Percentiles rank a stretch among this genome's conserved stretches.
Conservation (phyloP, 2,797 vertebrate species). For the Eulemur coronatus region DNA sequence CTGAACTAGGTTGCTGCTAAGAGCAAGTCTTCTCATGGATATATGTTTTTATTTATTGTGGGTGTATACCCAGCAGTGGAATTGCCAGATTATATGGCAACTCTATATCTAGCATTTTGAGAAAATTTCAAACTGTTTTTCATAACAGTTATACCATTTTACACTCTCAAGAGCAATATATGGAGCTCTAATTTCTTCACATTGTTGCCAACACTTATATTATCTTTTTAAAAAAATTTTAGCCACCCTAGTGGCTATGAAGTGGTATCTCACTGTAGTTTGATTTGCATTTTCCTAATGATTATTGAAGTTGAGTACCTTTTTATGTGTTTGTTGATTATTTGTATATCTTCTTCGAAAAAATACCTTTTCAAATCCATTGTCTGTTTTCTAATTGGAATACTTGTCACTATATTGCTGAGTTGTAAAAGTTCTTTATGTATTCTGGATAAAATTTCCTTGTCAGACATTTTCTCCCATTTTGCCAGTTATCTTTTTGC, state of each 20-base stretch:
- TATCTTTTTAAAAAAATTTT: neutral
- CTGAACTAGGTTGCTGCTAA: conserved; percentile 54
- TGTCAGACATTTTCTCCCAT: neutral
- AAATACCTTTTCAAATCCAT: neutral
- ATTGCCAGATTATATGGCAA: neutral
- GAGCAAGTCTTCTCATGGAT: too few species aligned
- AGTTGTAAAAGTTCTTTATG: neutral
- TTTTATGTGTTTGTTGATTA: neutral
- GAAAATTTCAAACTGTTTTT: neutral
- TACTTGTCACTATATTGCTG: neutral
- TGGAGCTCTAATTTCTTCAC: neutral
- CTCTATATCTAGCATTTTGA: neutral
- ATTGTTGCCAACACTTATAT: neutral
- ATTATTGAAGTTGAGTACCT: neutral
- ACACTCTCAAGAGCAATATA: neutral
- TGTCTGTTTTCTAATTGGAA: neutral
- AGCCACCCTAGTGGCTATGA: neutral
- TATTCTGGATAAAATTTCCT: neutral
- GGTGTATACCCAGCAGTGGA: neutral
- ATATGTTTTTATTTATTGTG: neutral
- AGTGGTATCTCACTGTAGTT: neutral
- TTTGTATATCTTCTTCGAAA: neutral
- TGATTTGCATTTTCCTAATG: neutral
- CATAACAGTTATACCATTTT: neutral
- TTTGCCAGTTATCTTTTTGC: neutral